Conservation (phyloP, 2,888 invertebrate species). For the Ischnura elegans region DNA sequence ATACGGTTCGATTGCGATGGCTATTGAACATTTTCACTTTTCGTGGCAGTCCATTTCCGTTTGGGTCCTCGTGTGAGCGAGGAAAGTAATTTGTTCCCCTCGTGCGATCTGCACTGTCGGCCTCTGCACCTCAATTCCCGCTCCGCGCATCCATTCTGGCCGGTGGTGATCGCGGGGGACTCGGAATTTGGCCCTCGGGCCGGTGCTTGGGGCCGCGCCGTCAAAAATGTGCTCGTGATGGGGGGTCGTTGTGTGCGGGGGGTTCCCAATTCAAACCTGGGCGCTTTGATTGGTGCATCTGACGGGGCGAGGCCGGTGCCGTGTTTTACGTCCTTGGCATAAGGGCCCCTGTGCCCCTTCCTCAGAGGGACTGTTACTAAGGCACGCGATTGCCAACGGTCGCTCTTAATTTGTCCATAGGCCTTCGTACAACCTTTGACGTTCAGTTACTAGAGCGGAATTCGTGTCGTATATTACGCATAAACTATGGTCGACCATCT, state of each 20-base stretch:
- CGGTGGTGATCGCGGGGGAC: neutral
- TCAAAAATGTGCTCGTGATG: neutral
- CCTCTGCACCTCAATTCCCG: too few relatives aligned
- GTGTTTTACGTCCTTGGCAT: neutral
- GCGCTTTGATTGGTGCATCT: neutral
- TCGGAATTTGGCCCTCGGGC: constrained; percentile 34
- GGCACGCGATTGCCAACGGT: too few relatives aligned
- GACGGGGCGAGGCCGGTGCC: neutral
- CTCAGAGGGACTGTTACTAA: too few relatives aligned
- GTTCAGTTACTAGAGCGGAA: too few relatives aligned
- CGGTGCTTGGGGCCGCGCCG: neutral
- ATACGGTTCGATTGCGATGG: too few relatives aligned
- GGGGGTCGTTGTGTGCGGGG: neutral
- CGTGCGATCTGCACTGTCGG: too few relatives aligned
- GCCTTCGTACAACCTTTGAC: too few relatives aligned
- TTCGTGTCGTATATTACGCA: too few relatives aligned
- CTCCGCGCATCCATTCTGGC: neutral
- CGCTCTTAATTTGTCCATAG: too few relatives aligned
- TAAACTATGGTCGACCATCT: too few relatives aligned
- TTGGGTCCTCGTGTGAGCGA: neutral
- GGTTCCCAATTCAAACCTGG: neutral
- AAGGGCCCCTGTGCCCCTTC: too few relatives aligned
- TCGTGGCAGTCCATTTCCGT: neutral
- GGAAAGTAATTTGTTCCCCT: too few relatives aligned
- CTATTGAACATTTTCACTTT: neutral